These are phyloP conservation scores for Drosophila paulistorum DNA, from an alignment of 1,140 invertebrate genomes.

Conservation along the genomic window DNA sequence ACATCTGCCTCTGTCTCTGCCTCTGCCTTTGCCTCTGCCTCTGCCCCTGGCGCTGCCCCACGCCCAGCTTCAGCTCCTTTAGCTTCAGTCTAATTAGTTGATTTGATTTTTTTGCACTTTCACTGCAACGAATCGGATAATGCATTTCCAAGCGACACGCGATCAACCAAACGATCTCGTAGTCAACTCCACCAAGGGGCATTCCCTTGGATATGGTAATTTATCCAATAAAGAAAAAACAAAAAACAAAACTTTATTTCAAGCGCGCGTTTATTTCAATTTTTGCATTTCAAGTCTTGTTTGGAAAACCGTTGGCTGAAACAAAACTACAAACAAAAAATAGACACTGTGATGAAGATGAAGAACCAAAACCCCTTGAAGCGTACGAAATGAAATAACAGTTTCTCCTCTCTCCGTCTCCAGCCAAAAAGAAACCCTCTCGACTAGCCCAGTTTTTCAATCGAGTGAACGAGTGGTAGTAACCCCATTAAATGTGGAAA, in stretches of 20 bases:
- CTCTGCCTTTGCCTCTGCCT: conserved; percentile 36
- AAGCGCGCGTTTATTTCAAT: too few relatives aligned
- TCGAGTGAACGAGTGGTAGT: not conserved
- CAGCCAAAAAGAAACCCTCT: not conserved
- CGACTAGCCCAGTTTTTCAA: conserved; percentile 1
- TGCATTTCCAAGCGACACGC: conserved; percentile 58
- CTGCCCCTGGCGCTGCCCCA: conserved; percentile 21
- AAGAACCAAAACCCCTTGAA: not conserved
- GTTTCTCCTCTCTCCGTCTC: too few relatives aligned
- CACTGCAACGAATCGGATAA: conserved; percentile 51
- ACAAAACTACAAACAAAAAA: too few relatives aligned
- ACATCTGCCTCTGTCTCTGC: conserved; percentile 48
- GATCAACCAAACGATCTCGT: conserved; percentile 29
- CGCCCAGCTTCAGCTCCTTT: not conserved
- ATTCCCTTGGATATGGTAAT: not conserved
- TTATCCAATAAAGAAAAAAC: too few relatives aligned
- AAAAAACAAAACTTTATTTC: too few relatives aligned
- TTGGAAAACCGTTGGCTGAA: too few relatives aligned
- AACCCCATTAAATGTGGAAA: conserved; percentile 9
- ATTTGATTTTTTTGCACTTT: conserved; percentile 49
- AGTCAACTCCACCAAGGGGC: conserved; percentile 4
- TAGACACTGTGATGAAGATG: not conserved
- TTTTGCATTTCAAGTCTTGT: too few relatives aligned
- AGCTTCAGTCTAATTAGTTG: conserved; percentile 43
- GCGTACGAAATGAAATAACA: not conserved